Evolutionary conservation across 2,888 invertebrate species (phyloP).

Genomic region (Lycophotia porphyrea): DNA sequence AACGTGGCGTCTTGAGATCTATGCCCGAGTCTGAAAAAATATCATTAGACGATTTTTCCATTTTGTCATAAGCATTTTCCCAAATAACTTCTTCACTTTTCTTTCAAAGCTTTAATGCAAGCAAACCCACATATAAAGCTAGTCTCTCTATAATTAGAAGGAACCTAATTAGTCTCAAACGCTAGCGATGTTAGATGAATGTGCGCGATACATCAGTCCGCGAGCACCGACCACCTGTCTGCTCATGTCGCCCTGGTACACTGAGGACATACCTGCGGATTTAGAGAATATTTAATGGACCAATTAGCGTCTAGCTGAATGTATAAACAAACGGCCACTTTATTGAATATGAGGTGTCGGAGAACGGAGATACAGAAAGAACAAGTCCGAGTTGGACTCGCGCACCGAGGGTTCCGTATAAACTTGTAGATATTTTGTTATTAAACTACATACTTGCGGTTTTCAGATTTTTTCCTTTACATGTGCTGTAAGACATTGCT

Average conservation of each 20-base stretch:
- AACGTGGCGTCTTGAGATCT: too few relatives aligned
- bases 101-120: neutral
- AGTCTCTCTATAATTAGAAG: constrained; percentile 34
- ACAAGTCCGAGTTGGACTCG: too few relatives aligned
- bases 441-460: too few relatives aligned
- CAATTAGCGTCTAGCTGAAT: neutral
- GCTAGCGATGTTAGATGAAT: constrained; percentile 29
- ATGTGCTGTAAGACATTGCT: too few relatives aligned
- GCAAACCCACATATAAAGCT: neutral
- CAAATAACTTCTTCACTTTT: neutral
- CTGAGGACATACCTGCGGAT: constrained; percentile 7
- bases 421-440: too few relatives aligned
- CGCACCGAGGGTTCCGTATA: too few relatives aligned
- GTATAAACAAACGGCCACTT: neutral
- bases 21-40: too few relatives aligned
- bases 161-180: constrained; percentile 34
- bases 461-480: too few relatives aligned
- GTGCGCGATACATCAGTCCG: constrained; percentile 33
- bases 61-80: neutral
- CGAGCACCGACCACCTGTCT: constrained; percentile 33
- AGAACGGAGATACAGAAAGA: too few relatives aligned
- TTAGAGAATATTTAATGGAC: neutral
- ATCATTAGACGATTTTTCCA: too few relatives aligned
- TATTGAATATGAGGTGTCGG: neutral
- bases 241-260: constrained; percentile 43